These are phyloP conservation scores for Leptinotarsa defecta DNA, from an alignment of 1,140 invertebrate genomes.

Conservation along the genomic window DNA sequence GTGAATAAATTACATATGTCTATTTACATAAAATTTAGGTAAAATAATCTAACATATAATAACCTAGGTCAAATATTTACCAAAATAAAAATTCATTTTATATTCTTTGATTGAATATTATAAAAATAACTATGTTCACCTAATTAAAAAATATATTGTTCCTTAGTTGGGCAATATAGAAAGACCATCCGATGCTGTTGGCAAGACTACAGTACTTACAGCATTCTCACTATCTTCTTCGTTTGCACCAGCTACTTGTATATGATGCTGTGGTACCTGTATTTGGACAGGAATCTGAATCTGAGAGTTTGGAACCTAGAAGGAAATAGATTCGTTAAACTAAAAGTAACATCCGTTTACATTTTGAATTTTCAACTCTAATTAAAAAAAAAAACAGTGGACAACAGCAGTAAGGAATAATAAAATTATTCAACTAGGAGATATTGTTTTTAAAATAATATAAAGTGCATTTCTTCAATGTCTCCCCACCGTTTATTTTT, in stretches of 20 bases:
- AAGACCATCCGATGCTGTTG: constrained; percentile 59
- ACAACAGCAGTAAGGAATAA: too few species aligned
- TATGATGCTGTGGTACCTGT: constrained; percentile 55
- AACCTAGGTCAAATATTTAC: not conserved
- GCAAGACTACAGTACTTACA: constrained; percentile 61
- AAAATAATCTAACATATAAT: not conserved
- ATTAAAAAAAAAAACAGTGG: too few species aligned
- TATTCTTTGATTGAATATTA: not conserved
- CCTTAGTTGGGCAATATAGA: constrained; percentile 48
- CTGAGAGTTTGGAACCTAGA: constrained; percentile 53
- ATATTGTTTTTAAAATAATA: too few species aligned
- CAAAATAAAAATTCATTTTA: not conserved
- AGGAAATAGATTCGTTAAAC: not conserved
- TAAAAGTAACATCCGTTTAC: too few species aligned
- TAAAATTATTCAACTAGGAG: too few species aligned
- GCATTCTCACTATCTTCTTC: constrained; percentile 43
- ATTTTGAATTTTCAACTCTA: too few species aligned
- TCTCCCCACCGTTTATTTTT: too few species aligned
- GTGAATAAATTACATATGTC: not conserved
- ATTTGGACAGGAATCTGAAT: constrained; percentile 56
- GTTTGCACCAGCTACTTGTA: constrained; percentile 45
- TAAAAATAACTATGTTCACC: constrained; percentile 2
- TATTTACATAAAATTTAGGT: not conserved
- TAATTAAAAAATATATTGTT: not conserved
- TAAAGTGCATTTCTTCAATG: too few species aligned